Base-by-base conservation (phyloP, 1,140 invertebrate species). In the Leptinotarsa defecta region DNA sequence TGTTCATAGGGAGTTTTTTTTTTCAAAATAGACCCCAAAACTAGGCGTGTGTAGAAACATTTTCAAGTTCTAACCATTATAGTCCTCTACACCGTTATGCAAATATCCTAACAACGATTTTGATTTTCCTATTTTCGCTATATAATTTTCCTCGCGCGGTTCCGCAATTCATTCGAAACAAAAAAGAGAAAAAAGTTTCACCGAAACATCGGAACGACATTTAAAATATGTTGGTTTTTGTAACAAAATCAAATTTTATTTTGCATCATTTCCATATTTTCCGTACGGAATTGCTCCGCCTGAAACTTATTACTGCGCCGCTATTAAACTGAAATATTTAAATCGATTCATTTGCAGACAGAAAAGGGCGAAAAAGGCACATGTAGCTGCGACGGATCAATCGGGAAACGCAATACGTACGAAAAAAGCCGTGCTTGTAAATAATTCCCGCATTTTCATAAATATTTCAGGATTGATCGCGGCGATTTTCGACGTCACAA, bases 261-360 rank as follows among this genome's bases (percentile, higher is more conserved):
- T 78, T 78, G 74, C 74, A 70, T 71, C 71, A 78, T 79, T 72
- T 72, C 70, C 70, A 78, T 79, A 79, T 79, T 79, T 79, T 76
- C 75, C 63, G 70, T 71, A 68, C 62, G 75, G 63, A 77, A 71
- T 71, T 74, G 76, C 73, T 74, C 73, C 52, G 71, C 62, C 69
- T 68, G 74, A 76, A 79, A 79, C 73, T 77, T 76, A 79, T 77
- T 77, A 77, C 74, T 67, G 62, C 27, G 74, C 62, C 74, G 70
- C 73, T 77, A 77, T 79, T 77, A 79, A 77, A 76, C 70, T 77
- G 78, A 79, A 79, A 79, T 77, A 77, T 73, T 73, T 76, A 75
- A 74, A 79, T 79, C 78, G 74, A 77, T 79, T 79, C 78, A 74
- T 79, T 73, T 75, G 73, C 71, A 76, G 74, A 75, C 73, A 75